phyloP scores from a whole-genome alignment of 2,113 vertebrate species.

The Gnathonemus longibarbis region DNA sequence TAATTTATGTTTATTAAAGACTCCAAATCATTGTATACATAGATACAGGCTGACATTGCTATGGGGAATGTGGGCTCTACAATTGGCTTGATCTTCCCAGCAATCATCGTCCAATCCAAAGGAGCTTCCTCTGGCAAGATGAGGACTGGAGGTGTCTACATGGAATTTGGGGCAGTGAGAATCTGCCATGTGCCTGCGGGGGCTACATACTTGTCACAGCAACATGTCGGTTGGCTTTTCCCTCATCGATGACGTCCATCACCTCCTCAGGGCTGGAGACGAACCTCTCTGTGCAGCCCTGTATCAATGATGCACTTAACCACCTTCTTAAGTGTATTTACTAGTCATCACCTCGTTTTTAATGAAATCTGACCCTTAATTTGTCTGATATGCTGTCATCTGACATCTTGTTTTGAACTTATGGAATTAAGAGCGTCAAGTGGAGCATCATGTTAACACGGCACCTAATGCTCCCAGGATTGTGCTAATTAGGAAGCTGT shows the following conservation, averaged over 20 bases:
- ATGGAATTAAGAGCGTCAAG: not conserved
- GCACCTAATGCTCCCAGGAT: not conserved
- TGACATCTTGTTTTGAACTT: not conserved
- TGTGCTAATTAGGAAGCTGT: not conserved
- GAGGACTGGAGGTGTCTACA: not conserved
- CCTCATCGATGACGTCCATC: conserved; percentile 80
- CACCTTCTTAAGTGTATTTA: not conserved
- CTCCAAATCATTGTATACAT: not conserved
- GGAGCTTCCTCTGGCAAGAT: not conserved
- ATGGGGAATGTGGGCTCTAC: not conserved
- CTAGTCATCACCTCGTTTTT: not conserved
- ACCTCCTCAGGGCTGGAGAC: conserved; percentile 81
- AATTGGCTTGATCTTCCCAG: not conserved
- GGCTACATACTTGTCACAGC: conserved; percentile 76
- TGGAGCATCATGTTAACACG: not conserved
- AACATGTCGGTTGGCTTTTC: conserved; percentile 78
- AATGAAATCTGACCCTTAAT: not conserved
- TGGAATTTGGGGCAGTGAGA: not conserved
- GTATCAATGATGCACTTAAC: not conserved
- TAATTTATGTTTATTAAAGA: not conserved
- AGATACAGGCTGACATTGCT: not conserved
- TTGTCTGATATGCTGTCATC: not conserved
- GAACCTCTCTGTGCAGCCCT: conserved; percentile 81
- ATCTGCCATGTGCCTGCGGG: not conserved
- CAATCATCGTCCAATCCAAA: not conserved